Base-by-base conservation (phyloP, 1,140 invertebrate genomes). In the Drusus annulatus region DNA sequence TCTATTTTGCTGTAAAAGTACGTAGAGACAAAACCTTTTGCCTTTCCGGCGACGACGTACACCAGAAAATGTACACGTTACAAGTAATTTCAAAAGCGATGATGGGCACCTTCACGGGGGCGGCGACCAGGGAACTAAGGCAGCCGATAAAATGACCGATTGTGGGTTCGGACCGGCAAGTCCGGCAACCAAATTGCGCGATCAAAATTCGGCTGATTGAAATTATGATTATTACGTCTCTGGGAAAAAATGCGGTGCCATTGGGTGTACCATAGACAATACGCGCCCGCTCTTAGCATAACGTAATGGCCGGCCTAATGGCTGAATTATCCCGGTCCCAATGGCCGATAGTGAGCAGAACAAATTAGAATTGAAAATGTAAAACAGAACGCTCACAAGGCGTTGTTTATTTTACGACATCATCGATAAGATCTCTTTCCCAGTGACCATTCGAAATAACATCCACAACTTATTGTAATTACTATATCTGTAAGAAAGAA, bases 171-270 rank as follows among this genome's bases (percentile, higher is more conserved):
- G 62, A 1, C 15, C 19, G 5, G 13, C 60, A 28, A 28, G 62
- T 65, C 62, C 25, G 62, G 62, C 25, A 28, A 65, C 62, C 25
- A 65, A 65, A 65, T 65, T 65, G 62, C 62, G 62, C 62, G 62
- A 65, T 31, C 36, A 31, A 28, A 65, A 65, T 65, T 65, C 25
- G 23, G 62, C 25, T 65, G 62, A 65, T 65, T 65, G 62, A 65
- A 65, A 65, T 65, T 25, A 45, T 45, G 36, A 65, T 65, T 65
- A 28, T 65, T 65, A 31, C 16, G 60, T 25, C 60, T 63, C 58
- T 13, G 7, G 21, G 62, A 36, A 65, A 65, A 65, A 65, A 65
- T 65, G 62, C 62, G 62, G 62, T 31, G 15, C 62, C 62, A 65
- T 65, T 65, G 7, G 62, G 1, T 16, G 28, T 8, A n/a, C n/a